phyloP scores from a whole-genome alignment of 1,140 invertebrate genomes.

The Magallana angulata region DNA sequence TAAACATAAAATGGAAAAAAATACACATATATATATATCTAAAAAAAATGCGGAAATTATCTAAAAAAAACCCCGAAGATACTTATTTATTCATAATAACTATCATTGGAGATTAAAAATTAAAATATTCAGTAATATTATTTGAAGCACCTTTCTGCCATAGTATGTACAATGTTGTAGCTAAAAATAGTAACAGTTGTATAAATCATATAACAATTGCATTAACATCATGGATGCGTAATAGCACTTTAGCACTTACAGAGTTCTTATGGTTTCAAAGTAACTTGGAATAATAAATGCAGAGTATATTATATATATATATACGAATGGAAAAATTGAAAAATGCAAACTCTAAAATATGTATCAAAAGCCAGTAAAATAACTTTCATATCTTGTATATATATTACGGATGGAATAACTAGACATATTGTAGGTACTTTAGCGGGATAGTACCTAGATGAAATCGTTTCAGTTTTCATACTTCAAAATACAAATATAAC shows the following conservation, averaged over 20 bases:
- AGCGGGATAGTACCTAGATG: not conserved
- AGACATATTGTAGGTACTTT: not conserved
- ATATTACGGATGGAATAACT: slow-evolving; percentile 22
- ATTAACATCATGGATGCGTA: not conserved
- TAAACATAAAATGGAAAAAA: slow-evolving; percentile 3
- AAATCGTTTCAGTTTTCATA: not conserved
- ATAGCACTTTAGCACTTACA: not conserved
- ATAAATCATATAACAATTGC: not conserved
- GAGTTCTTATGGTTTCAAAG: not conserved
- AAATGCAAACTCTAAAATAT: slow-evolving; percentile 10
- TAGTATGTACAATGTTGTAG: not conserved
- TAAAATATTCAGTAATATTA: not conserved
- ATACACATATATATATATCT: not conserved
- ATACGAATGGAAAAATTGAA: not conserved
- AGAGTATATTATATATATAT: not conserved
- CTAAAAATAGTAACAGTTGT: slow-evolving; percentile 5
- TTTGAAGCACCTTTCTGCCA: slow-evolving; percentile 13
- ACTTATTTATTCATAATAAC: no score
- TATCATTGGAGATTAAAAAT: not conserved
- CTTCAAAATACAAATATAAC: not conserved
- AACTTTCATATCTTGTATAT: not conserved
- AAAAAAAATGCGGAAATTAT: no score
- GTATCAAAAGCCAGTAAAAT: slow-evolving; percentile 9
- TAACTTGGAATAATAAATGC: slow-evolving; percentile 23
- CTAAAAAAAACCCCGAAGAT: no score